Conservation (phyloP, 2,888 invertebrate genomes). For the Nesidiocoris tenuis region DNA sequence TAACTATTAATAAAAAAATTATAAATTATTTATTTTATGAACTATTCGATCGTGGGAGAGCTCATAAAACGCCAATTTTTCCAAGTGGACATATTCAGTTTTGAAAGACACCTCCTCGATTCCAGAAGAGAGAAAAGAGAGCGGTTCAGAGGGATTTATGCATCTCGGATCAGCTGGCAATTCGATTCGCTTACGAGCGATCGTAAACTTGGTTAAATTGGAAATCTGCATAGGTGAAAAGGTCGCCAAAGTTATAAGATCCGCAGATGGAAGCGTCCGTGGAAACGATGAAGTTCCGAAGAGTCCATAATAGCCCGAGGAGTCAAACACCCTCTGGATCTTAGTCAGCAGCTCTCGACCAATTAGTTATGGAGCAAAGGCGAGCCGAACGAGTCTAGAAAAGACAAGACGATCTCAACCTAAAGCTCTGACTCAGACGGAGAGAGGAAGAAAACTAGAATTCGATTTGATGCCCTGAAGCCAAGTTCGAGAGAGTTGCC, state of each 20-base stretch:
- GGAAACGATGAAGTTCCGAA: neutral
- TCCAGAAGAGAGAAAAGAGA: too few relatives aligned
- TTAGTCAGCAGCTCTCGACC: constrained; percentile 35
- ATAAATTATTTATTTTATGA: too few relatives aligned
- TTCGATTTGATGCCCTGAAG: constrained; percentile 37
- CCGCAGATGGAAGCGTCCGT: neutral
- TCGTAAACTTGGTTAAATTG: neutral
- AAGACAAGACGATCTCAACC: neutral
- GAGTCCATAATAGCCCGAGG: neutral
- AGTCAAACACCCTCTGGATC: neutral
- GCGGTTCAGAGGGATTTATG: too few relatives aligned
- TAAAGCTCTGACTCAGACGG: neutral
- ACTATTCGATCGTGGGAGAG: too few relatives aligned
- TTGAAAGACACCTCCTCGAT: too few relatives aligned
- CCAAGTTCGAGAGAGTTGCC: neutral
- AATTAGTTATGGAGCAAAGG: constrained; percentile 30
- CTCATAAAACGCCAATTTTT: too few relatives aligned
- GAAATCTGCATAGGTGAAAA: neutral
- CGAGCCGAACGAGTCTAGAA: constrained; percentile 6
- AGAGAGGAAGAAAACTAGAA: neutral
- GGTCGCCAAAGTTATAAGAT: neutral
- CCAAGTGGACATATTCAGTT: too few relatives aligned
- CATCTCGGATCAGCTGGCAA: too few relatives aligned
- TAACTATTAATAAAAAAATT: too few relatives aligned
- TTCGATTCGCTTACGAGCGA: neutral